Base-by-base conservation (phyloP, 2,113 vertebrate species). In the Corythaeola cristata region DNA sequence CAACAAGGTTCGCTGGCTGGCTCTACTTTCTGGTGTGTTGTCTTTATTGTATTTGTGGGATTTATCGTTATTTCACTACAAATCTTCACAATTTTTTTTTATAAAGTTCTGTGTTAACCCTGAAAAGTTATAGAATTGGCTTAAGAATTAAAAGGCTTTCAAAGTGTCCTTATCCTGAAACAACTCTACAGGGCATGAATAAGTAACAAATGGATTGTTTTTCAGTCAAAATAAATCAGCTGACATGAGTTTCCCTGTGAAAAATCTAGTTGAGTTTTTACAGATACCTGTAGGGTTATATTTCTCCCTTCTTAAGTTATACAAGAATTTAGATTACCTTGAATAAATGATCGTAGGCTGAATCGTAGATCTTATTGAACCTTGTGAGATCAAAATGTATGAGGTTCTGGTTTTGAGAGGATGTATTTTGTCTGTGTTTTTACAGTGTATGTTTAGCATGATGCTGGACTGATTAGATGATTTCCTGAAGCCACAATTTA, bases 111-210 rank as follows among this genome's bases (percentile, higher is more conserved):
- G 0, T 50, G 13, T 64, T 92, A 94, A 84, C 56, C 49, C 68
- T 67, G 79, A 35, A 85, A 95, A 91, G 41, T 86, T 92, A 39
- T 1, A 90, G 86, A 88, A 84, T 83, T 78, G 32, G 60, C 76
- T 85, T 94, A 81, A 77, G 73, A 92, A 92, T 78, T 78, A 87
- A 93, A 90, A 87, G 58, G 30, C 67, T 96, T 91, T 94, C 72
- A 93, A 93, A 93, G 39, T 50, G 76, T 89, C 62, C 69, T 85
- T 92, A 89, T 95, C 90, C 77, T 92, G 83, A 93, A 94, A 91
- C 76, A 92, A 50, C 76, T 92, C 90, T 90, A 33, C 52, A n/a
- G 60, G 92, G 84, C 88, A 79, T 89, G 83, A 96, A 95, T 93
- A 89, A 89, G 73, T 96, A 87, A 90, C 62, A 91, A 91, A 89